Evolutionary conservation across 2,113 vertebrate species (phyloP).

Genomic region (Rhadina sibilatrix): DNA sequence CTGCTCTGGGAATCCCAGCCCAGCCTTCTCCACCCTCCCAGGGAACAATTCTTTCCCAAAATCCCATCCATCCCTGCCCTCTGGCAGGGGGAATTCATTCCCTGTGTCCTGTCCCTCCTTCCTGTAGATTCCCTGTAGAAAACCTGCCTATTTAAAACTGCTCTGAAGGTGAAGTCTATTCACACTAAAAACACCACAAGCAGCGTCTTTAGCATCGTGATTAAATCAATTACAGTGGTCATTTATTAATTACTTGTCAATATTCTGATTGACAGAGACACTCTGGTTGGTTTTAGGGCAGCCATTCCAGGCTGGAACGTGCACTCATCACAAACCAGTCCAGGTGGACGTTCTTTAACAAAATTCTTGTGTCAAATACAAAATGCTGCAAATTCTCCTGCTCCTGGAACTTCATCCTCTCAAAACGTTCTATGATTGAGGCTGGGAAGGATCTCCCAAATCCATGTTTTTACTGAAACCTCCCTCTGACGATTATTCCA

Average conservation of each 20-base stretch:
- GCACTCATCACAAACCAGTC: not conserved
- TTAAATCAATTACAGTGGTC: not conserved
- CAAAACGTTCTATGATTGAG: fast-evolving
- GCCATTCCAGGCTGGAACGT: not conserved
- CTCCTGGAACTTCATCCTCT: not conserved
- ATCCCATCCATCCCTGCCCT: not conserved
- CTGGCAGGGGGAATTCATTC: not conserved
- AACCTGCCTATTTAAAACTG: not conserved
- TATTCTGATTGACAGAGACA: not conserved
- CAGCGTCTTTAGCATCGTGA: fast-evolving
- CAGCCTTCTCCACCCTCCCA: too few species aligned
- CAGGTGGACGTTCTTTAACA: not conserved
- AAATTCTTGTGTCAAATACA: fast-evolving
- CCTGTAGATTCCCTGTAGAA: not conserved
- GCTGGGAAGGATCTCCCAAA: not conserved
- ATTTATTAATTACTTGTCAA: not conserved
- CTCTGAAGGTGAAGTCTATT: not conserved
- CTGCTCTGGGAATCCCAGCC: not conserved
- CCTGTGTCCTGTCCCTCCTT: not conserved
- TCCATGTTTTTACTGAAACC: not conserved
- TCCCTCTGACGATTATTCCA: fast-evolving
- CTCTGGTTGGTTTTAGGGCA: not conserved
- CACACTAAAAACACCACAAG: not conserved
- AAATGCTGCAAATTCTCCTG: not conserved
- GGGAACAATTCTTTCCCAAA: not conserved